phyloP scores from a whole-genome alignment of 2,113 vertebrate species.

The Holacanthus passer region DNA sequence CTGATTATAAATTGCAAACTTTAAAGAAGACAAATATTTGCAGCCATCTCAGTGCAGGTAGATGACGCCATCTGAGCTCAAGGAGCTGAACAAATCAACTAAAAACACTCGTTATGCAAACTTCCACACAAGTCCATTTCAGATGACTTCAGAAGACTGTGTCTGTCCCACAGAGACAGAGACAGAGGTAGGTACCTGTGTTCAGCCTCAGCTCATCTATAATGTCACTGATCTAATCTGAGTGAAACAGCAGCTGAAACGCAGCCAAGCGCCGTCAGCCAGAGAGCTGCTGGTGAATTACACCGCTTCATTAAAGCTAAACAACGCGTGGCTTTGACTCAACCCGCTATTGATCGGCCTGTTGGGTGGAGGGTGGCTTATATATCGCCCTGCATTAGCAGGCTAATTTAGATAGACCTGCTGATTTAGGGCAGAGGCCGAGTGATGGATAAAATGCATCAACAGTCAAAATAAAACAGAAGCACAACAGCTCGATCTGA shows the following conservation, averaged over 20 bases:
- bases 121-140: neutral
- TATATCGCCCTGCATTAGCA: conserved; percentile 37
- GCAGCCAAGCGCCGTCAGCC: conserved; percentile 36
- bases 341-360: conserved; percentile 21
- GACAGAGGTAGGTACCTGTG: neutral
- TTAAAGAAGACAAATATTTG: neutral
- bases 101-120: neutral
- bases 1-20: neutral
- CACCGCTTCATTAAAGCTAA: conserved; percentile 51
- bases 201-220: conserved; percentile 26
- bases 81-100: neutral
- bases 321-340: conserved; percentile 51
- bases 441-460: neutral
- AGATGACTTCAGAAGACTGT: neutral
- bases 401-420: conserved; percentile 32
- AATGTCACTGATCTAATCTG: conserved; percentile 45
- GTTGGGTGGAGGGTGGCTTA: conserved; percentile 42
- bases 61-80: neutral
- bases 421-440: neutral
- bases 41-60: neutral
- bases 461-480: neutral
- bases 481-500: neutral
- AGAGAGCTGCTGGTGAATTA: conserved; percentile 33
- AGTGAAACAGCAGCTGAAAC: conserved; percentile 34
- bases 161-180: neutral